A percentile compares a stretch with the other conserved stretches of the same genome.
Evolutionary conservation across 2,797 vertebrate genomes (phyloP).

Genomic region (Somateria mollissima): DNA sequence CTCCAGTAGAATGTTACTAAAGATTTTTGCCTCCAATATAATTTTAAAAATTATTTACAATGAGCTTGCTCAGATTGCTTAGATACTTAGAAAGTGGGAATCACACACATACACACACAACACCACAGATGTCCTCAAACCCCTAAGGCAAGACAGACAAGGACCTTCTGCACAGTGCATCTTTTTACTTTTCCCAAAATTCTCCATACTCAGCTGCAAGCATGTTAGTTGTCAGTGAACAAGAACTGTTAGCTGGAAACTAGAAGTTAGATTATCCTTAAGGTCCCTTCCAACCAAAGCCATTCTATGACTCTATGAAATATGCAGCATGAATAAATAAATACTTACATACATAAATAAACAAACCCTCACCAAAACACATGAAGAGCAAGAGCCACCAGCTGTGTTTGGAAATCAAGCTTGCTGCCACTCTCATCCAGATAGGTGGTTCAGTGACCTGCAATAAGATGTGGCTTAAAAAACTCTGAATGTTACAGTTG

Average conservation of each 20-base stretch:
- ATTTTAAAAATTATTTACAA: neutral
- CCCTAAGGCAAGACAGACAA: neutral
- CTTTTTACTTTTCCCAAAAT: neutral
- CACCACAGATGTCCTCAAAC: neutral
- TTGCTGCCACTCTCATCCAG: neutral
- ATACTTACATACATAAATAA: too few species aligned
- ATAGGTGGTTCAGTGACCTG: neutral
- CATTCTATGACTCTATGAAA: too few species aligned
- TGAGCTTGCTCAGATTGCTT: neutral
- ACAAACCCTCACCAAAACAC: neutral
- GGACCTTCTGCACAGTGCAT: rapidly evolving
- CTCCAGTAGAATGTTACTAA: neutral
- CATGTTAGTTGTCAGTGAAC: neutral
- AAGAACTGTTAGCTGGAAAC: neutral
- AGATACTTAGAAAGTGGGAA: neutral
- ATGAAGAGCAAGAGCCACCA: neutral
- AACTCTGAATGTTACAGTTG: neutral
- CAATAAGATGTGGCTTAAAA: neutral
- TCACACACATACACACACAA: neutral
- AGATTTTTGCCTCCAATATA: neutral
- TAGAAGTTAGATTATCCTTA: neutral
- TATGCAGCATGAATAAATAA: neutral
- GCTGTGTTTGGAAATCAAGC: neutral
- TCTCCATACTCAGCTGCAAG: neutral
- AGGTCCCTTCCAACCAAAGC: too few species aligned